Evolutionary conservation across 2,797 vertebrate species (phyloP).

Genomic region (Spheniscus humboldti): DNA sequence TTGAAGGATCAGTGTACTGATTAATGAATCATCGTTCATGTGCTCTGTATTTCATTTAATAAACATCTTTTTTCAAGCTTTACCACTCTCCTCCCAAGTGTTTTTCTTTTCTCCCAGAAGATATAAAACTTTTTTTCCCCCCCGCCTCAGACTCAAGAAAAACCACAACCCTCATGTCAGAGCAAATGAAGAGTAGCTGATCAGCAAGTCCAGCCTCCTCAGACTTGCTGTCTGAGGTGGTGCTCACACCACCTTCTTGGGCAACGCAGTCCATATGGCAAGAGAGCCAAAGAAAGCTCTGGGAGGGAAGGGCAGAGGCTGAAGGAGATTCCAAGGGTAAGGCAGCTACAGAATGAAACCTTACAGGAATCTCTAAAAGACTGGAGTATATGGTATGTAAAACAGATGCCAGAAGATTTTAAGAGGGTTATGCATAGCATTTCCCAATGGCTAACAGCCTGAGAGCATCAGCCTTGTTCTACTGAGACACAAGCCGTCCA

Average conservation of each 20-base stretch:
- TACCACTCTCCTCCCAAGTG: neutral
- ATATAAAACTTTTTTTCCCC: neutral
- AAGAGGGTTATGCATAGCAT: neutral
- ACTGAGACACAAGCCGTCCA: neutral
- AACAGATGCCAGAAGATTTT: slow-evolving; percentile 25
- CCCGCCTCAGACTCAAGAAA: neutral
- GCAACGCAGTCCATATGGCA: neutral
- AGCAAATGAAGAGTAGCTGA: neutral
- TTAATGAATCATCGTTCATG: neutral
- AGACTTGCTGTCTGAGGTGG: neutral
- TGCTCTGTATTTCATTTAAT: neutral
- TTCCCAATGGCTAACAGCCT: slow-evolving; percentile 23
- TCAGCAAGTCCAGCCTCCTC: neutral
- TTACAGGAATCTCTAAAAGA: neutral
- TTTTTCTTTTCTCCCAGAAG: neutral
- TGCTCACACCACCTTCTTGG: neutral
- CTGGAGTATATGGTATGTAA: neutral
- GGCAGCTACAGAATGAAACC: slow-evolving; percentile 22
- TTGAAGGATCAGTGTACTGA: neutral
- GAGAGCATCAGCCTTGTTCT: neutral
- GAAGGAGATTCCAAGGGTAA: neutral
- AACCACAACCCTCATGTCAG: neutral
- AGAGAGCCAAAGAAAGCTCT: neutral
- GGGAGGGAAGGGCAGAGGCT: neutral
- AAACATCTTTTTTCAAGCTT: neutral